Base-by-base conservation (phyloP, 2,888 invertebrate species). In the Acleris laterana region DNA sequence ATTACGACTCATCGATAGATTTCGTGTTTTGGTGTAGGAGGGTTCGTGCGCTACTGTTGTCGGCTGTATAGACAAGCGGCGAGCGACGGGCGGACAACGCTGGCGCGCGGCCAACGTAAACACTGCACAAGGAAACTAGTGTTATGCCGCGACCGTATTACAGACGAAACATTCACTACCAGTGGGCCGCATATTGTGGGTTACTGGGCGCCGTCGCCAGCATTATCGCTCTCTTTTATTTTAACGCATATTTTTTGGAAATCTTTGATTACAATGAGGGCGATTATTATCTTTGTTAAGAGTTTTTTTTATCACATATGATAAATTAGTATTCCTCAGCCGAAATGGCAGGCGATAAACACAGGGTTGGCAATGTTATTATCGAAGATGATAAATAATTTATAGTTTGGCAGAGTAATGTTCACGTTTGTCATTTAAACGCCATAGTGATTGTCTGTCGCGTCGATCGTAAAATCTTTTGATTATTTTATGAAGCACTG, bases 41-140 rank as follows among this genome's bases (percentile, higher is more conserved):
- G 51, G 48, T 28, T 74, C 77, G 78, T 72, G 73, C 80, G 81
- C 80, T 84, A 83, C 81, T 85, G 85, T 82, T 83, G 87, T 87
- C 88, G 84, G 83, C 85, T 79, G 83, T 82, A 60, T 56, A 87
- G 87, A 84, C 81, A 83, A 81, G 79, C 81, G 80, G 76, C 80
- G 77, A 82, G 79, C 84, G 85, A 85, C 85, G 87, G 84, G 81
- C 89, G 89, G 87, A 89, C 88, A 89, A 85, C 87, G 85, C 84
- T 93, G 92, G 92, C 92, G 69, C 72, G 68, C 68, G 63, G 90
- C 92, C 92, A 93, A 92, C 77, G 86, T 88, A 92, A 92, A 92
- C 91, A 90, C 88, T 89, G 90, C 90, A 91, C 91, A 91, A 90
- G 92, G 92, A 90, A 93, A 91, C 91, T 92, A 90, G 90, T 91